These are phyloP conservation scores for Lepidurus packardi DNA, from an alignment of 1,140 invertebrate species.

Conservation along the genomic window DNA sequence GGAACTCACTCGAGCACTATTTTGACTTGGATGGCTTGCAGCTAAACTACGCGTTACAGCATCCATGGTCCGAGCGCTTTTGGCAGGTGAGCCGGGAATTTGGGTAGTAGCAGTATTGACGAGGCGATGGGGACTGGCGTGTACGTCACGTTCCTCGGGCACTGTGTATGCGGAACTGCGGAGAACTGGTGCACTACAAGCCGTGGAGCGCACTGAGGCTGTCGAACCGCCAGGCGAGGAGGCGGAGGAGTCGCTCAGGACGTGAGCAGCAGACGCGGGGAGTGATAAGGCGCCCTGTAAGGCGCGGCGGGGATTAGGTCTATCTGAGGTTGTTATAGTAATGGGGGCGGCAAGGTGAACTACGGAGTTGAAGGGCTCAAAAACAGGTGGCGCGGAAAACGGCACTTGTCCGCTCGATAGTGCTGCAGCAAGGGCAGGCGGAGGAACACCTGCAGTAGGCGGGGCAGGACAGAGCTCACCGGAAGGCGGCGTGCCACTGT, in stretches of 20 bases:
- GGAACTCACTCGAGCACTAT: too few relatives aligned
- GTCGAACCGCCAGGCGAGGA: background rate
- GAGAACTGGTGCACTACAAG: background rate
- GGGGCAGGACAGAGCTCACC: background rate
- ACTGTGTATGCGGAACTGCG: conserved; percentile 2
- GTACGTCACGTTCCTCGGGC: background rate
- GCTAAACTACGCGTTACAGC: too few relatives aligned
- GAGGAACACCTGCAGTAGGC: background rate
- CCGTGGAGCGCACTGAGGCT: background rate
- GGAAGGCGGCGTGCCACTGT: background rate
- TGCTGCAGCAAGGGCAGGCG: background rate
- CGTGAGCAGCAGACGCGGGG: background rate
- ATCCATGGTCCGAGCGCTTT: too few relatives aligned
- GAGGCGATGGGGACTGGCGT: background rate
- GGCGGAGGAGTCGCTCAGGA: background rate
- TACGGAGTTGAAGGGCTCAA: background rate
- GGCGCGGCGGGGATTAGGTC: background rate
- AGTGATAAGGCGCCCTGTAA: background rate
- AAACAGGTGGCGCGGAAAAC: background rate
- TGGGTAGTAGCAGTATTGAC: too few relatives aligned
- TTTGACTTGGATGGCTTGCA: too few relatives aligned
- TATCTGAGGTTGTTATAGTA: conserved; percentile 15
- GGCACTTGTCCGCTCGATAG: background rate
- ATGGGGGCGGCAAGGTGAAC: background rate
- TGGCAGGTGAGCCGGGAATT: too few relatives aligned